Evolutionary conservation across 2,797 vertebrate species (phyloP), one percentile per base, ranked within the genome.

Genomic region (Acipenser oxyrinchus): DNA sequence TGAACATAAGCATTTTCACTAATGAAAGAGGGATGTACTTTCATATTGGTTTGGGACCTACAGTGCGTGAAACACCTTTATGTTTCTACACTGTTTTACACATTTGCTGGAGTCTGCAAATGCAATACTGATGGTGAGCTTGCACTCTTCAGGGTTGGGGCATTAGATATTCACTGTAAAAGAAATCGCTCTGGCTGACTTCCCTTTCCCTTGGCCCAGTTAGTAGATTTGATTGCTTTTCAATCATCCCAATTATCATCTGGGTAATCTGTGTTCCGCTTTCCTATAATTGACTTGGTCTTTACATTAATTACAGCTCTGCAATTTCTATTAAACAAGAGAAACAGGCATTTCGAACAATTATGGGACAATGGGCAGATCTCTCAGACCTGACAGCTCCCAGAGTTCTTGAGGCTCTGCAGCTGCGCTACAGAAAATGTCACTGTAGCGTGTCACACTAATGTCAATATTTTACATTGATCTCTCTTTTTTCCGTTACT

Each of bases 241-340:
- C 50, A 49, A 62, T 62, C 51, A 11, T 59, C 62, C 52, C 51
- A 59, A 23, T 70, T 67, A 70, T 67, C 49, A 48, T 50, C n/a
- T 52, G 18, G 57, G 60, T 68, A 18, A 69, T 68, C 67, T 57
- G 60, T 53, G 10, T 66, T 66, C 8, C 6, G 50, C 23, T 68
- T 59, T 62, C 66, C 59, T 64, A 13, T 53, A 60, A 52, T 15
- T 66, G 55, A 55, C 55, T 67, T 12, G 64, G 51, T 57, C 37
- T 53, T 51, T 49, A 62, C 48, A 63, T 11, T 67, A 67, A 73
- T 68, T 65, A 64, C 52, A 52, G 64, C 49, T 57, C 10, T 68
- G 23, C 66, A 63, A 51, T 69, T 63, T 65, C 51, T 59, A 48
- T 60, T 11, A 62, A 63, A n/a, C 49, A 57, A 58, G 51, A 58